Evolutionary conservation across 1,140 invertebrate species (phyloP).

Genomic region (Drosophila carrolli): DNA sequence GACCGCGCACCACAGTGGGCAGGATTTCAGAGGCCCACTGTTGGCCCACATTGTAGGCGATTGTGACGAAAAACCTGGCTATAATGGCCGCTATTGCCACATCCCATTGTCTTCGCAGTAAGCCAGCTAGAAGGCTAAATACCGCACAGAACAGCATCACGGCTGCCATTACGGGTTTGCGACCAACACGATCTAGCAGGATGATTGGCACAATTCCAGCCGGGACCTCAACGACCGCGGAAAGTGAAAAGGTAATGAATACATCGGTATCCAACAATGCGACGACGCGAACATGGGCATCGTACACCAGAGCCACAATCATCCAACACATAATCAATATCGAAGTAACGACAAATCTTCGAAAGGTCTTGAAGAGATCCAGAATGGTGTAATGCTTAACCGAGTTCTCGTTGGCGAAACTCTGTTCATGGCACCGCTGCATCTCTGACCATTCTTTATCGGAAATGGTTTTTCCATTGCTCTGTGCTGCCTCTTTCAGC

Average conservation of each 20-base stretch:
- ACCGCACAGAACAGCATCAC: slow-evolving; percentile 91
- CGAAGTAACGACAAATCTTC: slow-evolving; percentile 89
- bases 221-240: slow-evolving; percentile 89
- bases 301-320: slow-evolving; percentile 93
- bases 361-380: slow-evolving; percentile 90
- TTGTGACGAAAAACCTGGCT: slow-evolving; percentile 92
- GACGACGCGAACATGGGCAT: slow-evolving; percentile 93
- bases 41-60: slow-evolving; percentile 94
- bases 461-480: slow-evolving; percentile 90
- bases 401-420: slow-evolving; percentile 87
- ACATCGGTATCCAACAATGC: slow-evolving; percentile 91
- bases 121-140: slow-evolving; percentile 91
- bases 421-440: slow-evolving; percentile 71
- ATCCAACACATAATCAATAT: slow-evolving; percentile 93
- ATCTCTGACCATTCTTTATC: slow-evolving; percentile 90
- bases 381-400: slow-evolving; percentile 89
- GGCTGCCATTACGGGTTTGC: slow-evolving; percentile 92
- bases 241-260: slow-evolving; percentile 93
- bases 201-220: slow-evolving; percentile 92
- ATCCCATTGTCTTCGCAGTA: slow-evolving; percentile 88
- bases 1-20: slow-evolving; percentile 93
- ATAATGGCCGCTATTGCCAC: slow-evolving; percentile 90
- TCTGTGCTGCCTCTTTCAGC: slow-evolving; percentile 90
- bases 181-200: slow-evolving; percentile 91
- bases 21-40: slow-evolving; percentile 94